phyloP scores from a whole-genome alignment of 2,888 invertebrate genomes.

The Sarcophaga rosellei region DNA sequence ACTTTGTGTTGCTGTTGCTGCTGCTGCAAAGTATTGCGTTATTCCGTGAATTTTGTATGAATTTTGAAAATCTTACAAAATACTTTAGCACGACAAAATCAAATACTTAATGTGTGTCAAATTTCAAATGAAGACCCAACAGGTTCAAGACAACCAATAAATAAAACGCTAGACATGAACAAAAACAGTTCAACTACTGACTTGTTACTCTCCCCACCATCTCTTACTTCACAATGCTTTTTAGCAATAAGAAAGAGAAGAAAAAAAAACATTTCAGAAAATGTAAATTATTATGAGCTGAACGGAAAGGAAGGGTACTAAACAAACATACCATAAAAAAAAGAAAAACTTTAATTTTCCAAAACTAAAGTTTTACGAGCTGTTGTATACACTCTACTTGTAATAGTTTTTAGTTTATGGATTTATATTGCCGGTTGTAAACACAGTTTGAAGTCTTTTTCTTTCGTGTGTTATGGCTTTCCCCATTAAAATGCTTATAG shows the following conservation, averaged over 20 bases:
- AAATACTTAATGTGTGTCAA: slow-evolving; percentile 55
- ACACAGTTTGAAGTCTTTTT: no score
- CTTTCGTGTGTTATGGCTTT: no score
- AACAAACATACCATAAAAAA: slow-evolving; percentile 19
- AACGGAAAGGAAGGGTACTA: not conserved
- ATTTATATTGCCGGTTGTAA: no score
- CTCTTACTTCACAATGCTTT: no score
- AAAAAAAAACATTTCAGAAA: slow-evolving; percentile 22
- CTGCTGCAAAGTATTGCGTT: not conserved
- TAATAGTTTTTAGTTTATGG: no score
- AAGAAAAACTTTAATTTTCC: slow-evolving; percentile 26
- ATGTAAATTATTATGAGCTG: slow-evolving; percentile 42
- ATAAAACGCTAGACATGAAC: slow-evolving; percentile 48
- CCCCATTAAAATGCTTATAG: no score
- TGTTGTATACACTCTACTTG: no score
- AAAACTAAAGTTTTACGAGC: no score
- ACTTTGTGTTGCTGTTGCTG: not conserved
- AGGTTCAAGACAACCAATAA: slow-evolving; percentile 62
- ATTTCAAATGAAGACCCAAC: slow-evolving; percentile 60
- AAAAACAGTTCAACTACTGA: slow-evolving; percentile 27
- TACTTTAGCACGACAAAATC: slow-evolving; percentile 51
- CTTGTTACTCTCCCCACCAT: not conserved
- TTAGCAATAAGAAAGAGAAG: not conserved
- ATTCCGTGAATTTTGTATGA: slow-evolving; percentile 17
- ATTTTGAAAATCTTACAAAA: slow-evolving; percentile 43